These are phyloP conservation scores for Lissocephala sabroskyi DNA, from an alignment of 2,888 invertebrate genomes.

Conservation along the genomic window DNA sequence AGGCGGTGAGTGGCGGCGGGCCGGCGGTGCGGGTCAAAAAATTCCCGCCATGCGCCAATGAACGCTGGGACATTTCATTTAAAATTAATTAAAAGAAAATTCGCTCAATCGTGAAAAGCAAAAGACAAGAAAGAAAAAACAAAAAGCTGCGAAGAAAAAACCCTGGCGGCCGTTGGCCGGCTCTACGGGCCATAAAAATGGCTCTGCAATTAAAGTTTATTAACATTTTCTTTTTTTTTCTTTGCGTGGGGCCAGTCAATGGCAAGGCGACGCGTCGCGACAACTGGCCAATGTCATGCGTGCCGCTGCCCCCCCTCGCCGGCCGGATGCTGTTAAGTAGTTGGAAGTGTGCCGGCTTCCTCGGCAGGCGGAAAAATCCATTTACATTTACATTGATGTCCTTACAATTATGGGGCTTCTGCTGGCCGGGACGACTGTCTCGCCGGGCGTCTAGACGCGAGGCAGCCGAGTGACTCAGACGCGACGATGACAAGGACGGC, in stretches of 20 bases:
- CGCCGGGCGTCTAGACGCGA: slow-evolving; percentile 57
- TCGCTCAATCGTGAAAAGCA: slow-evolving; percentile 58
- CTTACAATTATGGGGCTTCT: background rate
- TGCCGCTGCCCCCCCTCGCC: background rate
- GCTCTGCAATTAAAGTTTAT: slow-evolving; percentile 60
- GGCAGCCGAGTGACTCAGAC: slow-evolving; percentile 32
- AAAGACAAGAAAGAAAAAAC: slow-evolving; percentile 53
- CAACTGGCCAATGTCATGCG: too few relatives aligned
- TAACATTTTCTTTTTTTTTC: slow-evolving; percentile 37
- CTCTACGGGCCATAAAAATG: slow-evolving; percentile 26
- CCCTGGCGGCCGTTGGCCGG: slow-evolving; percentile 1
- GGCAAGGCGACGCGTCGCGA: slow-evolving; percentile 13
- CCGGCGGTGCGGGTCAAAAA: slow-evolving; percentile 34
- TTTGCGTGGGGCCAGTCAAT: slow-evolving; percentile 30
- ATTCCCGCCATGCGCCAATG: slow-evolving; percentile 49
- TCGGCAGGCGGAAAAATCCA: background rate
- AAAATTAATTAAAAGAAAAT: slow-evolving; percentile 66
- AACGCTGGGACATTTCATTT: slow-evolving; percentile 60
- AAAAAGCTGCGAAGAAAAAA: background rate
- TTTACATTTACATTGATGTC: background rate
- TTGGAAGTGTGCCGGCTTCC: slow-evolving; percentile 29
- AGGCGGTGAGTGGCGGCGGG: background rate
- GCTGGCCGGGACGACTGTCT: slow-evolving; percentile 23
- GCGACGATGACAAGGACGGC: background rate
- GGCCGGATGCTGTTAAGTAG: slow-evolving; percentile 55